These are phyloP conservation scores for Acropternis orthonyx DNA, from an alignment of 2,797 vertebrate species.

Conservation along the genomic window DNA sequence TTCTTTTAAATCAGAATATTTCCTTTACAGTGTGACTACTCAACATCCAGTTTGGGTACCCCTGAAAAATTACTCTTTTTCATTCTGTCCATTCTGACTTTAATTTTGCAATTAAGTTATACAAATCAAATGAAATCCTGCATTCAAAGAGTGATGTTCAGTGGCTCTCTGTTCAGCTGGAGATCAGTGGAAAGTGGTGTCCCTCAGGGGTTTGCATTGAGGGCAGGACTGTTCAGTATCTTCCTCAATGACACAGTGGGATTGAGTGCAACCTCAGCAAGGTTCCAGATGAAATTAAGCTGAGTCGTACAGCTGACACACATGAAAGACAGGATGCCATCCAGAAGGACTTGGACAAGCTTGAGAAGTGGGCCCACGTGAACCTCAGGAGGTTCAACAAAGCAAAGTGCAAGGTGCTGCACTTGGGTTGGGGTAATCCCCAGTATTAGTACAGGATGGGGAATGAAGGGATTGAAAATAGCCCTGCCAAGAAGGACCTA, in stretches of 20 bases:
- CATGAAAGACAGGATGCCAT: not conserved
- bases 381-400: not conserved
- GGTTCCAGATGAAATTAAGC: not conserved
- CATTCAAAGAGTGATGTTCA: not conserved
- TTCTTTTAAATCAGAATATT: not conserved
- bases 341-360: not conserved
- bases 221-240: not conserved
- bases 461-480: not conserved
- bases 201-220: fast-evolving
- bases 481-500: not conserved
- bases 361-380: not conserved
- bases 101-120: not conserved
- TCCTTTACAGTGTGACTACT: not conserved
- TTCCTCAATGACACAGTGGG: not conserved
- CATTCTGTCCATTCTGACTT: not conserved
- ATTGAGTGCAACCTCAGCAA: not conserved
- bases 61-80: not conserved
- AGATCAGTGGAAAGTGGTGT: not conserved
- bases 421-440: not conserved
- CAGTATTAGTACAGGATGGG: not conserved
- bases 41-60: not conserved
- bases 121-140: not conserved
- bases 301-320: not conserved
- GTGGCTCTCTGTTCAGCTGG: too few species aligned
- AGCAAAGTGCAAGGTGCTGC: not conserved